Evolutionary conservation across 1,140 invertebrate species (phyloP), one percentile per base, ranked within the genome.

Genomic region (Copidosoma floridanum): DNA sequence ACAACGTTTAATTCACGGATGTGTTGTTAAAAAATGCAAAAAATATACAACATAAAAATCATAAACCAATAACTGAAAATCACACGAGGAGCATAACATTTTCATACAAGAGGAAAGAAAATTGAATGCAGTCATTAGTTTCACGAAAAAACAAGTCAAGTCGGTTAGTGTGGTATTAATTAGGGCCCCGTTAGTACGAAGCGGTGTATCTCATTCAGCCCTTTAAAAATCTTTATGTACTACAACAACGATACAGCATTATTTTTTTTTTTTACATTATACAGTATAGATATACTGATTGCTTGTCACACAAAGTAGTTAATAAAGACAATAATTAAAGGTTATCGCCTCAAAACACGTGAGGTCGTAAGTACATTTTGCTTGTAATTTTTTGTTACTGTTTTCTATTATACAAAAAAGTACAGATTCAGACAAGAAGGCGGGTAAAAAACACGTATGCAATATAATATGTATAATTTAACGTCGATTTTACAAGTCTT

Each of bases 341-440:
- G 5, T 61, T 24, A 55, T 40, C 1, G 41, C 43, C 32, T 61
- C 37, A 5, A 27, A 32, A 2, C 27, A n/a, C 21, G 32, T 26
- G 43, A 40, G 37, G 29, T 54, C 24, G 23, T 61, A 62, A 62
- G 60, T 62, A 62, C 60, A 57, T 61, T 61, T 41, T 41, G 27
- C 40, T 55, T 32, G 14, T 32, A 32, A 6, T 8, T 32, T 32
- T 32, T 32, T 32, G 29, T 32, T 12, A 32, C 12, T 32, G 6
- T 12, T 32, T 32, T 12, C 29, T 32, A 32, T 32, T 32, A 8
- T 32, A 6, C 29, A 32, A 12, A 32, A 53, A 16, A 27, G 8
- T 21, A 37, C 6, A 46, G 46, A 58, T 41, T 32, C 3, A 18
- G 26, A 27, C 14, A 21, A 43, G 23, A n/a, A 16, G 20, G 41